Conservation (phyloP, 2,113 vertebrate genomes). For the Beaufortia kweichowensis region DNA sequence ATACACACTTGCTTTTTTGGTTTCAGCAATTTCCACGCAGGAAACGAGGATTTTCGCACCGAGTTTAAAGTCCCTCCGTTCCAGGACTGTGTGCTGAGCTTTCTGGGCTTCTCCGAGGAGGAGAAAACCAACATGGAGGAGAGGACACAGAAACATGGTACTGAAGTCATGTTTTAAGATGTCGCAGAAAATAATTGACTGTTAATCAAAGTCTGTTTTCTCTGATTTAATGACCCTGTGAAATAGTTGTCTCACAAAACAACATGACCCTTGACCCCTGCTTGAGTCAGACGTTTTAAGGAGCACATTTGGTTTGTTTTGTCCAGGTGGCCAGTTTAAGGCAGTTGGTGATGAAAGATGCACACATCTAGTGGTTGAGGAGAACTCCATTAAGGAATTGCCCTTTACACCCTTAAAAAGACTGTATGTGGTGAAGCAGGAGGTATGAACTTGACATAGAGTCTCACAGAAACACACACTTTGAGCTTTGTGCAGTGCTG, state of each 20-base stretch:
- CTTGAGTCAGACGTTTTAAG: background rate
- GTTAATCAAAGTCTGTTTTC: background rate
- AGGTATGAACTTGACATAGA: constrained; percentile 75
- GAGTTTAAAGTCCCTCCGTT: constrained; percentile 95
- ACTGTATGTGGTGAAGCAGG: constrained; percentile 95
- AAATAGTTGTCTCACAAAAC: background rate
- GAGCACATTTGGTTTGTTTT: background rate
- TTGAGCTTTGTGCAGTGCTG: background rate
- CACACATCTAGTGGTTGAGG: constrained; percentile 94
- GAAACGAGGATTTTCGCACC: constrained; percentile 83
- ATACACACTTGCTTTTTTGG: background rate
- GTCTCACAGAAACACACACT: background rate
- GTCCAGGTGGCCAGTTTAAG: constrained; percentile 81
- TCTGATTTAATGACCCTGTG: background rate
- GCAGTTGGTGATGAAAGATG: constrained; percentile 88
- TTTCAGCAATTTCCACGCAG: constrained; percentile 83
- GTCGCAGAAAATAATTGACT: background rate
- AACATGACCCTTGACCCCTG: constrained; percentile 1
- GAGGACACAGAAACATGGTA: constrained; percentile 95
- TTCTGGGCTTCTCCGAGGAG: constrained; percentile 93
- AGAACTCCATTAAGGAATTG: constrained; percentile 89
- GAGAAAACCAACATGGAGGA: constrained; percentile 95
- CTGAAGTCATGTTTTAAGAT: constrained; percentile 35
- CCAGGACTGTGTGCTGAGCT: constrained; percentile 93
- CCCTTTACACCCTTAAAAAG: constrained; percentile 83